A percentile compares a stretch with the other conserved stretches of the same genome.
Conservation (phyloP, 2,888 invertebrate species). For the Nowickia ferox region DNA sequence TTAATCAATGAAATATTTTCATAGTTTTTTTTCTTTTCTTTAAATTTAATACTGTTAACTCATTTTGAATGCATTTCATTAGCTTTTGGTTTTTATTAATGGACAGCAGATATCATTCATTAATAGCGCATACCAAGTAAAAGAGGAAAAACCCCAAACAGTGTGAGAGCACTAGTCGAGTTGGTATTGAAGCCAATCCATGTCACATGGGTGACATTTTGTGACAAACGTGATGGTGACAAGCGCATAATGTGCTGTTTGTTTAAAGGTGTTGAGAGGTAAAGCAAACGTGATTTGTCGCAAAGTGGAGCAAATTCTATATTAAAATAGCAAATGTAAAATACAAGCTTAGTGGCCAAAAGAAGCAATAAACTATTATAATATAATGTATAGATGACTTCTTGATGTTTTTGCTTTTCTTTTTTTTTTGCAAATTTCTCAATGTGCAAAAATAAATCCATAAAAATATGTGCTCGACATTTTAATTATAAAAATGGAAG, state of each 20-base stretch:
- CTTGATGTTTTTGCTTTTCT: slow-evolving; percentile 43
- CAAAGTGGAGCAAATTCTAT: slow-evolving; percentile 71
- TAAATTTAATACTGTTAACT: neutral
- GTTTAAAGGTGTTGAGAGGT: slow-evolving; percentile 65
- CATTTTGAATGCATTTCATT: slow-evolving; percentile 21
- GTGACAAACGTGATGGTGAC: neutral
- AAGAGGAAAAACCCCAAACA: slow-evolving; percentile 46
- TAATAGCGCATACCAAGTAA: slow-evolving; percentile 25
- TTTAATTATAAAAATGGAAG: slow-evolving; percentile 50
- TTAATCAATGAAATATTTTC: slow-evolving; percentile 66
- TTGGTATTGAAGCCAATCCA: slow-evolving; percentile 30
- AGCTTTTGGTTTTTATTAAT: slow-evolving; percentile 23
- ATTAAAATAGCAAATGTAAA: slow-evolving; percentile 44
- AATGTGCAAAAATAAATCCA: slow-evolving; percentile 28
- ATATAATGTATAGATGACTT: slow-evolving; percentile 60
- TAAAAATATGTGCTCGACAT: slow-evolving; percentile 63
- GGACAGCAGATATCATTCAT: slow-evolving; percentile 52
- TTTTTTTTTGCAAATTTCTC: slow-evolving; percentile 41
- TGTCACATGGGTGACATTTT: slow-evolving; percentile 61
- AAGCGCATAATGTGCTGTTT: slow-evolving; percentile 8
- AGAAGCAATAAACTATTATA: slow-evolving; percentile 53
- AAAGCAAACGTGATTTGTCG: slow-evolving; percentile 72
- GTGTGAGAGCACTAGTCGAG: neutral
- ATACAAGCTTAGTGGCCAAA: slow-evolving; percentile 11
- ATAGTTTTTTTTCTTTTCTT: neutral